These are phyloP conservation scores for Urophycis tenuis DNA, from an alignment of 2,797 vertebrate genomes.

Conservation along the genomic window DNA sequence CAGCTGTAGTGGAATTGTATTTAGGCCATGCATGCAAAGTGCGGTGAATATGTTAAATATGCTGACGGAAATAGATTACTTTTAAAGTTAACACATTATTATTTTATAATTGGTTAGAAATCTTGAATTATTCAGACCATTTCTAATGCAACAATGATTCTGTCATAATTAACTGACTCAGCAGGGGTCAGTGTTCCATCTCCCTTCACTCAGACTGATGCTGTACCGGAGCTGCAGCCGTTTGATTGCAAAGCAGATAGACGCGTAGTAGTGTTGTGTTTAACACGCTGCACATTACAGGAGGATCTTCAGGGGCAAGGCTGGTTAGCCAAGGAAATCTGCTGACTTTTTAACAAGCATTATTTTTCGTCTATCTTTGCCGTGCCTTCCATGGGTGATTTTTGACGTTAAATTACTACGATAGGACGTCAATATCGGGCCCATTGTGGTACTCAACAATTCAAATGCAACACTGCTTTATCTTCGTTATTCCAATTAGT, in stretches of 20 bases:
- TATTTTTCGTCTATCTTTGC: not conserved
- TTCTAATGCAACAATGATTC: not conserved
- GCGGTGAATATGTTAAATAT: not conserved
- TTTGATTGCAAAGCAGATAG: not conserved
- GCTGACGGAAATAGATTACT: not conserved
- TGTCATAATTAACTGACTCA: slow-evolving; percentile 26
- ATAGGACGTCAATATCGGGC: slow-evolving; percentile 27
- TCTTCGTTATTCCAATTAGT: slow-evolving; percentile 62
- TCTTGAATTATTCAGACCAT: not conserved
- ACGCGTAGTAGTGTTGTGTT: slow-evolving; percentile 24
- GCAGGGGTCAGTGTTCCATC: slow-evolving; percentile 57
- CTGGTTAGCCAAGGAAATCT: not conserved
- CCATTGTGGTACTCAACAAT: slow-evolving; percentile 47
- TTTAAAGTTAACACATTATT: not conserved
- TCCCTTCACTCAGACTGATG: not conserved
- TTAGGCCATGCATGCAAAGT: not conserved
- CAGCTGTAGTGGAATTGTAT: not conserved
- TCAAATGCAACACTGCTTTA: slow-evolving; percentile 46
- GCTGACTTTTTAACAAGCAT: not conserved
- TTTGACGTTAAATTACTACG: slow-evolving; percentile 34
- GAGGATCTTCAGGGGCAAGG: slow-evolving; percentile 1
- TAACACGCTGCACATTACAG: slow-evolving; percentile 33
- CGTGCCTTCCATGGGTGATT: not conserved
- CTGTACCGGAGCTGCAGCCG: not conserved
- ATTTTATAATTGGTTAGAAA: not conserved